Evolutionary conservation across 2,797 vertebrate genomes (phyloP).

Genomic region (Halcyon smyrnensis): DNA sequence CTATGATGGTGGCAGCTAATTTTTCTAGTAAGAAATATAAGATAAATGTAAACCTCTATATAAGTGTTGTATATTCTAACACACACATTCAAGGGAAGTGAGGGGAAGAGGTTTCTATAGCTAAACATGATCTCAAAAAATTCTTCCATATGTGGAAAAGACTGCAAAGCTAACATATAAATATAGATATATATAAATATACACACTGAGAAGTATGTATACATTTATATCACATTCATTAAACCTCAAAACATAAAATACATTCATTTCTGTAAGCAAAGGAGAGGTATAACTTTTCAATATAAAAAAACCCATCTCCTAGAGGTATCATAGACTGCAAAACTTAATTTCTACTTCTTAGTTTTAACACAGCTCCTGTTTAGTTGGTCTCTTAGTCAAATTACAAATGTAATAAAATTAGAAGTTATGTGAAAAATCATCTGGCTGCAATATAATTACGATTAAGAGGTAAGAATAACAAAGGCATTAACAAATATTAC

Average conservation of each 20-base stretch:
- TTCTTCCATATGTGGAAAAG: constrained; percentile 81
- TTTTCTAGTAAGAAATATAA: constrained; percentile 68
- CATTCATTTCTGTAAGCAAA: constrained; percentile 75
- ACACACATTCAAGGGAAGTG: constrained; percentile 66
- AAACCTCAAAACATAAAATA: constrained; percentile 82
- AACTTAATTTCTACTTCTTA: constrained; percentile 36
- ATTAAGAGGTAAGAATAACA: not conserved
- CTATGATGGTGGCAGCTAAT: constrained; percentile 53
- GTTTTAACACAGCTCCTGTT: constrained; percentile 19
- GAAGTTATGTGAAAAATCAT: not conserved
- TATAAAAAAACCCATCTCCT: constrained; percentile 72
- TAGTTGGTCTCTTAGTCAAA: constrained; percentile 11
- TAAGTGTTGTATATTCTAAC: constrained; percentile 74
- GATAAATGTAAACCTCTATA: constrained; percentile 73
- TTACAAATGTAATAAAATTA: not conserved
- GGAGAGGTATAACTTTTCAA: constrained; percentile 73
- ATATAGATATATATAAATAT: constrained; percentile 77
- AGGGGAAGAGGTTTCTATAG: constrained; percentile 70
- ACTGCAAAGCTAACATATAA: constrained; percentile 74
- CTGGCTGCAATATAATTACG: not conserved
- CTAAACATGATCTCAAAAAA: constrained; percentile 77
- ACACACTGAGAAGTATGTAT: constrained; percentile 76
- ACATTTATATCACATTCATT: constrained; percentile 80
- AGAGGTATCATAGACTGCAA: constrained; percentile 31
- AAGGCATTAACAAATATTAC: not conserved